A percentile compares a stretch with the other conserved stretches of the same genome.
phyloP scores from a whole-genome alignment of 2,888 invertebrate genomes.

The Epistrophe grossulariae region DNA sequence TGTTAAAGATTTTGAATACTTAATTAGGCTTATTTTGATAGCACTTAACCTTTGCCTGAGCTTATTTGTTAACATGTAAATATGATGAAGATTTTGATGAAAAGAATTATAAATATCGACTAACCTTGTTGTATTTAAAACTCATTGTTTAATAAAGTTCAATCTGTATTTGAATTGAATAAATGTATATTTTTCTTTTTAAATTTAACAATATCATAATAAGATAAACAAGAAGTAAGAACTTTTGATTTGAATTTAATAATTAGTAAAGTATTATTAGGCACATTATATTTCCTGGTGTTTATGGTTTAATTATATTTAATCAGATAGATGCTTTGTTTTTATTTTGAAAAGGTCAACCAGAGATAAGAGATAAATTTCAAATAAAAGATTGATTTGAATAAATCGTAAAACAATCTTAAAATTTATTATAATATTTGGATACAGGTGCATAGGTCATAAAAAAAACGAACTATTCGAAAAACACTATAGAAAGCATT shows the following conservation, averaged over 20 bases:
- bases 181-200: not conserved
- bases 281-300: not conserved
- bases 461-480: no score
- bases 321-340: not conserved
- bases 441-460: no score
- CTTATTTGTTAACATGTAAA: slow-evolving; percentile 9
- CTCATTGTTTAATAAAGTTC: not conserved
- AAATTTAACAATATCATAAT: not conserved
- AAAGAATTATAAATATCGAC: not conserved
- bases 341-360: not conserved
- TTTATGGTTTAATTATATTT: not conserved
- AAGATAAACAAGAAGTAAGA: not conserved
- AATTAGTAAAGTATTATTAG: not conserved
- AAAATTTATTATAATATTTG: not conserved
- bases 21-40: not conserved
- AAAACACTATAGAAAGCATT: no score
- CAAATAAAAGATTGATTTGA: not conserved
- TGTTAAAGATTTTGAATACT: not conserved
- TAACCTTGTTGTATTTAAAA: not conserved
- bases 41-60: not conserved
- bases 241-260: not conserved
- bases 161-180: not conserved
- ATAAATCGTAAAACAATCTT: not conserved
- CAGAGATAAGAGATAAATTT: no score
- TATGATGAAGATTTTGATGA: not conserved